A percentile compares a stretch with the other conserved stretches of the same genome.
Evolutionary conservation across 2,888 invertebrate genomes (phyloP).

Genomic region (Escarpia spicata): DNA sequence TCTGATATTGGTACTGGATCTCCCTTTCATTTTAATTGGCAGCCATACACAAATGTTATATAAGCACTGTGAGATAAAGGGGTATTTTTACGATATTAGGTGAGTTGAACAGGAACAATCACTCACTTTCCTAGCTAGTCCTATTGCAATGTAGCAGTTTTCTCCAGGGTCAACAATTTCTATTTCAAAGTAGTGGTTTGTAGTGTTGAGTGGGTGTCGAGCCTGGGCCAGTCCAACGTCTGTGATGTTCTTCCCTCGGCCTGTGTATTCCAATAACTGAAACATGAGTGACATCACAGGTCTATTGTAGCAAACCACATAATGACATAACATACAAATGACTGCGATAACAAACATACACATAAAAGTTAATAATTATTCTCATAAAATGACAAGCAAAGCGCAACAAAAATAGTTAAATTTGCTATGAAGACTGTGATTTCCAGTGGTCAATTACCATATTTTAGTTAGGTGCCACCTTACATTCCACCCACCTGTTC

Average conservation of each 20-base stretch:
- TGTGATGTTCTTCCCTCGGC: constrained; percentile 66
- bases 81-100: too few relatives aligned
- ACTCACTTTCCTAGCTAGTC: constrained; percentile 68
- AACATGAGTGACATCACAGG: constrained; percentile 32
- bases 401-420: too few relatives aligned
- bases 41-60: neutral
- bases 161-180: constrained; percentile 70
- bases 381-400: too few relatives aligned
- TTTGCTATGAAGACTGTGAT: too few relatives aligned
- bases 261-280: constrained; percentile 68
- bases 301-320: neutral
- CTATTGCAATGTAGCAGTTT: constrained; percentile 70
- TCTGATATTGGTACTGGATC: neutral
- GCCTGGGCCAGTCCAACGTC: constrained; percentile 70
- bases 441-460: too few relatives aligned
- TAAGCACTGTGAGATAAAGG: too few relatives aligned
- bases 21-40: neutral
- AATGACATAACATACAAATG: neutral
- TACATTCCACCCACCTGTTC: constrained; percentile 68
- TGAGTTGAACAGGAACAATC: neutral
- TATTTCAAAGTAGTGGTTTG: constrained; percentile 70
- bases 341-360: too few relatives aligned
- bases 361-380: too few relatives aligned
- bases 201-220: constrained; percentile 67
- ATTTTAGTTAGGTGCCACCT: constrained; percentile 45